Conservation (phyloP, 2,113 vertebrate species). For the Cynopterus brachyotis region DNA sequence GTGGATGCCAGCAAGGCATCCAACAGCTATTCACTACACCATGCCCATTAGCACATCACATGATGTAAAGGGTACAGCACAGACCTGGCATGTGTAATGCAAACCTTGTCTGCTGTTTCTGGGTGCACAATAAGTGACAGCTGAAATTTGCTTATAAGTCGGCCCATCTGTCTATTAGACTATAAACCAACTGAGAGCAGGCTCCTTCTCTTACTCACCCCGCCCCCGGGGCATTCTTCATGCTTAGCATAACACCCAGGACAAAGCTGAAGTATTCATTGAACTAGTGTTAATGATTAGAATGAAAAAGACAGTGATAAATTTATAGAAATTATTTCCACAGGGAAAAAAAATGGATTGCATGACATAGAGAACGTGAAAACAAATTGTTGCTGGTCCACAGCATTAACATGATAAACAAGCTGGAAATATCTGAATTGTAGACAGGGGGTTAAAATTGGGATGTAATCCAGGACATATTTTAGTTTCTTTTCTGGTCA, state of each 20-base stretch:
- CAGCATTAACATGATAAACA: neutral
- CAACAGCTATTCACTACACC: neutral
- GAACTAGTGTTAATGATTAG: neutral
- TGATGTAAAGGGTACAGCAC: neutral
- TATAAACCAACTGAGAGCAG: neutral
- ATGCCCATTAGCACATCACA: neutral
- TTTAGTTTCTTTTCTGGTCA: slow-evolving; percentile 30
- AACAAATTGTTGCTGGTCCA: neutral
- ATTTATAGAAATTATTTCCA: neutral
- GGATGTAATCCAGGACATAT: neutral
- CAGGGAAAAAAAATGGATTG: neutral
- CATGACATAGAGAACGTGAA: neutral
- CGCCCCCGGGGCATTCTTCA: neutral
- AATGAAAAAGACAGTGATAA: neutral
- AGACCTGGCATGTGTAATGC: neutral
- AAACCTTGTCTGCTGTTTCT: neutral
- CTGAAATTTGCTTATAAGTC: neutral
- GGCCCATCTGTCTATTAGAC: neutral
- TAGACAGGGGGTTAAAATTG: neutral
- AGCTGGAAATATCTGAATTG: neutral
- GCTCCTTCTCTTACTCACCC: neutral
- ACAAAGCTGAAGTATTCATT: neutral
- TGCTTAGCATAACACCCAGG: neutral
- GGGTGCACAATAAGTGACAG: neutral
- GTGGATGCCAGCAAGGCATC: neutral